These are phyloP conservation scores for Cirrhinus molitorella DNA, from an alignment of 2,797 vertebrate genomes.

Conservation along the genomic window DNA sequence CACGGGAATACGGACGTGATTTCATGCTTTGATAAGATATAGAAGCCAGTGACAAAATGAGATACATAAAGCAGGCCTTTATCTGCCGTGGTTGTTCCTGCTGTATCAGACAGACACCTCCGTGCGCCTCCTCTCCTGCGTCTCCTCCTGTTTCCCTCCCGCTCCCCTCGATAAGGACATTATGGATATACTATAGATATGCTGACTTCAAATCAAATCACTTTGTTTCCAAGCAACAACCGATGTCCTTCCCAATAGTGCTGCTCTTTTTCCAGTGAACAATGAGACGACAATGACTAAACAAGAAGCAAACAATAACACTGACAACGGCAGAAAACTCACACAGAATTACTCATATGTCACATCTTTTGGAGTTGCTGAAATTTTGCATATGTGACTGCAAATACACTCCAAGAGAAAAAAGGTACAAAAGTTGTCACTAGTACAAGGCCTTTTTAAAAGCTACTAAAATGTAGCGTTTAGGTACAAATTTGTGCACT, in stretches of 20 bases:
- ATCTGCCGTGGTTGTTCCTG: conserved; percentile 66
- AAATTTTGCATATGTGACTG: background rate
- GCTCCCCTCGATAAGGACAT: conserved; percentile 51
- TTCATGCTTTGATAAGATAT: conserved; percentile 83
- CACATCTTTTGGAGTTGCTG: background rate
- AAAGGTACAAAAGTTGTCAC: background rate
- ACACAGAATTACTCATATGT: background rate
- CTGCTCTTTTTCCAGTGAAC: conserved; percentile 10
- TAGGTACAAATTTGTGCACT: background rate
- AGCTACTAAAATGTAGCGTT: background rate
- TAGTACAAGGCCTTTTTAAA: background rate
- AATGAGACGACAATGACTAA: conserved; percentile 8
- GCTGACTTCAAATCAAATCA: conserved; percentile 58
- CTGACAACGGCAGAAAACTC: background rate
- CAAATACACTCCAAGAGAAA: background rate
- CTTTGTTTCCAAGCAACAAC: conserved; percentile 53
- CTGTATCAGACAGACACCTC: conserved; percentile 43
- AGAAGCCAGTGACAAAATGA: conserved; percentile 79
- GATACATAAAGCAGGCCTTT: conserved; percentile 81
- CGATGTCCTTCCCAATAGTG: conserved; percentile 42
- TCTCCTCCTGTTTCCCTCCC: conserved; percentile 14
- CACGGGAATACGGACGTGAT: conserved; percentile 81
- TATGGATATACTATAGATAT: conserved; percentile 57
- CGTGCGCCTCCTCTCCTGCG: conserved; percentile 5
- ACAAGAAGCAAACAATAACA: conserved; percentile 33